Conservation (phyloP, 2,888 invertebrate species). For the Cataglyphis albicans region DNA sequence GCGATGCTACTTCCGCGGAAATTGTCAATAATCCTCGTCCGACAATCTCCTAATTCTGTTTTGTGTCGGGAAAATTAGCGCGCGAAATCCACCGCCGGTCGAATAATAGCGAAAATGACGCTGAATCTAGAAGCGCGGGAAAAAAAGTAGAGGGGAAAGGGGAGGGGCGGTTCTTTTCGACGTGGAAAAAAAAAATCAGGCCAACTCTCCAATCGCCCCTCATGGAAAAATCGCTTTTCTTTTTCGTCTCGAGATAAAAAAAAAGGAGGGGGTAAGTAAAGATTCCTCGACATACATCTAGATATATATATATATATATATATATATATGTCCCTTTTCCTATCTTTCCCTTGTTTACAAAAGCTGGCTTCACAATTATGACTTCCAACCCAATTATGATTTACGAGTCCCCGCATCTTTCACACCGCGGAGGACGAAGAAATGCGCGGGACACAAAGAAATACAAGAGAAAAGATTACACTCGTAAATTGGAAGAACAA, state of each 20-base stretch:
- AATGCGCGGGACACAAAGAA: neutral
- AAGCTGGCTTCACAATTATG: neutral
- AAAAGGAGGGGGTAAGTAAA: neutral
- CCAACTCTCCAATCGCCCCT: neutral
- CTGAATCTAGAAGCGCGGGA: neutral
- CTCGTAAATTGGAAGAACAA: neutral
- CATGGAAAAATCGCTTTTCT: neutral
- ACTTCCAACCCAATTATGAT: conserved; percentile 26
- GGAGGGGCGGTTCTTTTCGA: neutral
- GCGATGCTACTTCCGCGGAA: neutral
- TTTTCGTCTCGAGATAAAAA: neutral
- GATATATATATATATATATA: too few relatives aligned
- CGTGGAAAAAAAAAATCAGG: neutral
- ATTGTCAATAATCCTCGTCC: conserved; percentile 41
- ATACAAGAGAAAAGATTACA: conserved; percentile 3
- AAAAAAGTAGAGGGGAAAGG: neutral
- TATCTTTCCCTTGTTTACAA: neutral
- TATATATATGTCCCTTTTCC: too few relatives aligned
- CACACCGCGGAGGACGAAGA: neutral
- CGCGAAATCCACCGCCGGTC: neutral
- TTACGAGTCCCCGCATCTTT: neutral
- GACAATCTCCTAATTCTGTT: neutral
- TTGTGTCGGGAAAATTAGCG: conserved; percentile 13
- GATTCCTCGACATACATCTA: neutral
- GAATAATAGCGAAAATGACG: neutral